These are phyloP conservation scores for Leptothorax acervorum DNA, from an alignment of 2,888 invertebrate genomes.

Conservation along the genomic window DNA sequence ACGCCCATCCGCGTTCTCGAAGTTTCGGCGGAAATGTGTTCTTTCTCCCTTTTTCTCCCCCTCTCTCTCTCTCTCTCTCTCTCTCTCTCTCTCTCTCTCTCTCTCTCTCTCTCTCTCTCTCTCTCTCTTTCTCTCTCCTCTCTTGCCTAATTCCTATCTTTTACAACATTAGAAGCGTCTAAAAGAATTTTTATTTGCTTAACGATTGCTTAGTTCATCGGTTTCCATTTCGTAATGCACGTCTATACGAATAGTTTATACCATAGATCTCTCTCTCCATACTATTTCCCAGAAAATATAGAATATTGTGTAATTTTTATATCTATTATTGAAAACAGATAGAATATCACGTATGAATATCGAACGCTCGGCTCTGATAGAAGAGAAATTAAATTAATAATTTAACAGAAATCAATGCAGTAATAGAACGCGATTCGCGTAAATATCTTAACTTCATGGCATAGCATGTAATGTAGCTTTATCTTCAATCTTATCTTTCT, in stretches of 20 bases:
- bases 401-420: conserved; percentile 4
- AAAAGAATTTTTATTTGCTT: conserved; percentile 52
- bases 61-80: too few species aligned
- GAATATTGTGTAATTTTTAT: conserved; percentile 13
- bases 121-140: too few species aligned
- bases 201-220: conserved; percentile 46
- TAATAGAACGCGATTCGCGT: background rate
- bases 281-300: background rate
- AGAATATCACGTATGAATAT: background rate
- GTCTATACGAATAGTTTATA: conserved; percentile 1
- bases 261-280: background rate
- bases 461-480: conserved; percentile 58
- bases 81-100: too few species aligned
- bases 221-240: conserved; percentile 58
- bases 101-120: too few species aligned
- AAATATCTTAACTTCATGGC: conserved; percentile 47
- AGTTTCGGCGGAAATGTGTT: conserved; percentile 19
- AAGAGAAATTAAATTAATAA: conserved; percentile 12
- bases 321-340: background rate
- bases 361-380: background rate
- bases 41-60: too few species aligned
- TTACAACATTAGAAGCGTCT: background rate
- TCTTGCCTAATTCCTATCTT: conserved; percentile 13
- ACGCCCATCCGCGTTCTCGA: background rate
- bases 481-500: conserved; percentile 73